These are phyloP conservation scores for Akabosia matsudoensis DNA, from an alignment of 1,140 invertebrate species.

Conservation along the genomic window DNA sequence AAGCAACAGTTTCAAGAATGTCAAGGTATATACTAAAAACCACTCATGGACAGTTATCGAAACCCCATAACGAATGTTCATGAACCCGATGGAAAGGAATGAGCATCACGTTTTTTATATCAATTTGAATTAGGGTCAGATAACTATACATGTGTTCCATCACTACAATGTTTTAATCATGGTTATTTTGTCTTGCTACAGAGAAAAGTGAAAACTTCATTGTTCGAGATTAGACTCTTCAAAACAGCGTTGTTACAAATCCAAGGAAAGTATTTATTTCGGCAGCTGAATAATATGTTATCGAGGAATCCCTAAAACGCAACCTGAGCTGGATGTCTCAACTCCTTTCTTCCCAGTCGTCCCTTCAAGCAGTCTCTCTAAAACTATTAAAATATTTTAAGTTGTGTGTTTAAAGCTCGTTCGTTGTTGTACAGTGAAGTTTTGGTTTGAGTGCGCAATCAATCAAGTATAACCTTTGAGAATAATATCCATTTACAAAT, in stretches of 20 bases:
- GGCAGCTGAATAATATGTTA: neutral
- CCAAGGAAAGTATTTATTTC: neutral
- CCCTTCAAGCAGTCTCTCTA: too few relatives aligned
- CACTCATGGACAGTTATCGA: too few relatives aligned
- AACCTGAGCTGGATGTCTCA: neutral
- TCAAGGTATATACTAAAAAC: slow-evolving; percentile 33
- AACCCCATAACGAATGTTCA: too few relatives aligned
- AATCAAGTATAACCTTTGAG: too few relatives aligned
- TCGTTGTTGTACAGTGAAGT: too few relatives aligned
- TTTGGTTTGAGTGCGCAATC: too few relatives aligned
- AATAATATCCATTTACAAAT: too few relatives aligned
- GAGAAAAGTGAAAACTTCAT: slow-evolving; percentile 4
- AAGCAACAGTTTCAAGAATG: slow-evolving; percentile 42
- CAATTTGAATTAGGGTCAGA: neutral
- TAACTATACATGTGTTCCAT: too few relatives aligned
- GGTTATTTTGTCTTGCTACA: neutral
- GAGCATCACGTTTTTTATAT: neutral
- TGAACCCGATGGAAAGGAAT: neutral
- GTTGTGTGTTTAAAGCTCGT: too few relatives aligned
- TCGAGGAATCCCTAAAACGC: neutral
- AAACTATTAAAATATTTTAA: too few relatives aligned
- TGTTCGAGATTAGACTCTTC: neutral
- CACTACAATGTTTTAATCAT: too few relatives aligned
- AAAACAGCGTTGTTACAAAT: neutral
- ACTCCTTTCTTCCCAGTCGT: too few relatives aligned